Evolutionary conservation across 1,140 invertebrate genomes (phyloP), one percentile per base, ranked within the genome.

Genomic region (Scaptodrosophila lebanonensis): DNA sequence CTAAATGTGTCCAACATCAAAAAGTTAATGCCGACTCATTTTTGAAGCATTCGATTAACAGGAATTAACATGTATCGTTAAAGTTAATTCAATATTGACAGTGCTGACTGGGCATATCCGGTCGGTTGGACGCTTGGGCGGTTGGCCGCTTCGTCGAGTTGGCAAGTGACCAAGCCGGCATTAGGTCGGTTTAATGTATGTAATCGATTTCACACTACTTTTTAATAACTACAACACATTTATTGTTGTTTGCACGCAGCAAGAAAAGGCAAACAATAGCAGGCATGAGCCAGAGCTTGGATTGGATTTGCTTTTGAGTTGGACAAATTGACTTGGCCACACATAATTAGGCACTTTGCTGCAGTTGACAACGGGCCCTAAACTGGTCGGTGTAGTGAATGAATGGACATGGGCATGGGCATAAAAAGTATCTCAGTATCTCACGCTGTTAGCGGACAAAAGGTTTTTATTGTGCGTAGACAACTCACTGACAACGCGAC

Each of bases 181-280:
- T 42, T 18, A 32, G 22, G 63, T 45, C 65, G 42, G 59, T 33
- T 68, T 66, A 77, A 64, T 77, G 63, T 76, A 60, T 56, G 58
- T 79, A 79, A 79, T 79, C 75, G 73, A 79, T 79, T 79, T 79
- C 73, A 79, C 73, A 79, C 75, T 79, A 79, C 65, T 79, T 79
- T 79, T 79, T 79, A 79, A 79, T 79, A 75, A 79, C 73, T 60
- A 82, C 75, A 73, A 79, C 73, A 61, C 75, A 82, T 73, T 73
- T 58, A 61, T 79, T 79, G 73, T 79, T 79, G 73, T 79, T 79
- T 79, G 73, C 75, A 51, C 65, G 66, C 64, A 69, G 64, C 73
- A 73, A 73, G 73, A 79, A 77, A 73, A 82, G 73, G 73, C 71
- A 79, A 79, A 79, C 68, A 79, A 69, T 65, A 35, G 27, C 4